These are phyloP conservation scores for Thera obeliscata DNA, from an alignment of 2,888 invertebrate genomes.

Conservation along the genomic window DNA sequence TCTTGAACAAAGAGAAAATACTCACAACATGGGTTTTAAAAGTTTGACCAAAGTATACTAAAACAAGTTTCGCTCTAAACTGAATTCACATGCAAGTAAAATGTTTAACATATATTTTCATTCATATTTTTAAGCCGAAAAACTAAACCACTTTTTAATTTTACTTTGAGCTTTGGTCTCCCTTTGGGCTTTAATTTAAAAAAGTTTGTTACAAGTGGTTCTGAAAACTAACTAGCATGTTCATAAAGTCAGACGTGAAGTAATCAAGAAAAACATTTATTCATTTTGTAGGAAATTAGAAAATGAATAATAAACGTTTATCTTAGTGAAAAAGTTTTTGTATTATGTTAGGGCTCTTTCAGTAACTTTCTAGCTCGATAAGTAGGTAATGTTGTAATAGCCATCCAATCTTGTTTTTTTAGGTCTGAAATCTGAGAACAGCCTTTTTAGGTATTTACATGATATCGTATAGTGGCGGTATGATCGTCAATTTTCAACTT, in stretches of 20 bases:
- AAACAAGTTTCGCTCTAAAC: not conserved
- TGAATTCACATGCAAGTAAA: constrained; percentile 10
- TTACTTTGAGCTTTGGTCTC: constrained; percentile 15
- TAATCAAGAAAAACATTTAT: not conserved
- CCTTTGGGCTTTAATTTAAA: constrained; percentile 29
- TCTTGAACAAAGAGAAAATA: no score
- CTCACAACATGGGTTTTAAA: no score
- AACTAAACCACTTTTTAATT: constrained; percentile 28
- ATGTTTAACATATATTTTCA: constrained; percentile 6
- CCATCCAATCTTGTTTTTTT: no score
- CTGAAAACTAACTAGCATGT: constrained; percentile 8
- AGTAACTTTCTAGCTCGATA: no score
- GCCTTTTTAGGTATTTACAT: no score
- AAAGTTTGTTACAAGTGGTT: constrained; percentile 33
- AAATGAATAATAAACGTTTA: not conserved
- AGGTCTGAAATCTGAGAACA: no score
- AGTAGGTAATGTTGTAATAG: no score
- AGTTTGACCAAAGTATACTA: no score
- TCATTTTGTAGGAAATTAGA: not conserved
- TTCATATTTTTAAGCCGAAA: constrained; percentile 4
- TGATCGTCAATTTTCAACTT: no score
- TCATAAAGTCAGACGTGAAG: not conserved
- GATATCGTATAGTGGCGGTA: no score
- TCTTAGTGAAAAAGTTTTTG: no score
- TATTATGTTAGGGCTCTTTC: no score